A percentile compares a stretch with the other conserved stretches of the same genome.
Conservation (phyloP, 1,140 invertebrate genomes). For the Anoplophora glabripennis region DNA sequence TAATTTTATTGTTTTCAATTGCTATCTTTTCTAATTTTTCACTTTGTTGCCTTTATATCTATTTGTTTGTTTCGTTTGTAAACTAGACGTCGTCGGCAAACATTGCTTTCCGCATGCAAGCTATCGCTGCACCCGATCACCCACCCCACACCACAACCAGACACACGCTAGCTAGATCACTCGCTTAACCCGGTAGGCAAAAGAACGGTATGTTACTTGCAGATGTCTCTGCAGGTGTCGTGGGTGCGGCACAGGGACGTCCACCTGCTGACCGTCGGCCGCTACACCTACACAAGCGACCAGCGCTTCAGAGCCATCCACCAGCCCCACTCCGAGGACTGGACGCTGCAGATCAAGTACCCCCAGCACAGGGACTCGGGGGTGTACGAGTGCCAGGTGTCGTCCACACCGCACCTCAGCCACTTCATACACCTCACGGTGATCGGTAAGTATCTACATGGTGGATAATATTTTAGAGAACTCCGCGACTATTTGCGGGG, state of each 20-base stretch:
- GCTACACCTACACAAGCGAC: slow-evolving; percentile 88
- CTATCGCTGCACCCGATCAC: neutral
- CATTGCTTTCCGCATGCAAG: slow-evolving; percentile 1
- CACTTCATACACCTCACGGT: slow-evolving; percentile 73
- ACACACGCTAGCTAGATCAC: slow-evolving; percentile 2
- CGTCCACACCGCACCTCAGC: slow-evolving; percentile 73
- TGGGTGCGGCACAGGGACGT: slow-evolving; percentile 87
- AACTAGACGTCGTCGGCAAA: neutral
- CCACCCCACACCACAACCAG: neutral
- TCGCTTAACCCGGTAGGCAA: slow-evolving; percentile 14
- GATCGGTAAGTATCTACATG: slow-evolving; percentile 64
- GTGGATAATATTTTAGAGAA: too few species aligned
- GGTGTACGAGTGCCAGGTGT: slow-evolving; percentile 79
- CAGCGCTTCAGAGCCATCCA: slow-evolving; percentile 84
- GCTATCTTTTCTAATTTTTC: too few species aligned
- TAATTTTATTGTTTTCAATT: too few species aligned
- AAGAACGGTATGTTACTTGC: slow-evolving; percentile 41
- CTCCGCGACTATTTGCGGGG: too few species aligned
- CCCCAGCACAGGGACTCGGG: slow-evolving; percentile 70
- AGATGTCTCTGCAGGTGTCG: slow-evolving; percentile 81
- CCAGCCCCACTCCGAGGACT: slow-evolving; percentile 80
- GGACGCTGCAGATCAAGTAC: slow-evolving; percentile 77
- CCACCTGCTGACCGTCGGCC: slow-evolving; percentile 83
- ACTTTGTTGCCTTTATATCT: too few species aligned
- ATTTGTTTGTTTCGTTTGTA: neutral